Base-by-base conservation (phyloP, 2,888 invertebrate genomes). In the Rhodophaea formosa region DNA sequence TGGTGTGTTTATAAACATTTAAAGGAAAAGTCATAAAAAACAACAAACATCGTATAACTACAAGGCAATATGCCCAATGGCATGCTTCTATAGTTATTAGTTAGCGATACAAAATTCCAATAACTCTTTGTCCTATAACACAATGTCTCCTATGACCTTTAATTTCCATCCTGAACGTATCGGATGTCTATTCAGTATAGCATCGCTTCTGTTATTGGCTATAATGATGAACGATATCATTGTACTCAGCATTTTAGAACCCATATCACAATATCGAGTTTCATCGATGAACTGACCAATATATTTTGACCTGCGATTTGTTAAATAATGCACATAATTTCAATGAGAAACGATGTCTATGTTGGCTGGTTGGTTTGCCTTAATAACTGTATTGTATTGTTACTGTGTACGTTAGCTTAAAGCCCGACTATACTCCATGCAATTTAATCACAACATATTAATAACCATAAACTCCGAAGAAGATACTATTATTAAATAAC, bases 341-440 rank as follows among this genome's bases (percentile, higher is more conserved):
- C 29, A 58, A 47, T 59, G 45, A 39, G 44, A 32, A n/a, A 39
- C 17, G 16, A 52, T 64, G 59, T 67, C 69, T 62, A 52, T 1
- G 42, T 60, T 54, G 39, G 53, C 58, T 72, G 74, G 75, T 62
- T 59, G 47, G 56, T 61, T 62, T 59, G 16, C 29, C 53, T 43
- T 53, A 54, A 53, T 61, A 54, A 69, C 65, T 75, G 76, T 80
- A 78, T 80, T 79, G 79, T 81, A 80, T 82, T 81, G 80, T 56
- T 69, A 8, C 39, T 10, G 8, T 39, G 39, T 39, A 39, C 39
- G 39, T n/a, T 10, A 5, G 10, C 6, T 12, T 39, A 39, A 39
- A 39, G 39, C 10, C 39, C 10, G n/a, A n/a, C 0, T 39, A 39
- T 3, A 39, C 12, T 12, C 6, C 10, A 35, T 35, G 35, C 35